Conservation (phyloP, 2,888 invertebrate genomes). For the Drosophila meridiana region DNA sequence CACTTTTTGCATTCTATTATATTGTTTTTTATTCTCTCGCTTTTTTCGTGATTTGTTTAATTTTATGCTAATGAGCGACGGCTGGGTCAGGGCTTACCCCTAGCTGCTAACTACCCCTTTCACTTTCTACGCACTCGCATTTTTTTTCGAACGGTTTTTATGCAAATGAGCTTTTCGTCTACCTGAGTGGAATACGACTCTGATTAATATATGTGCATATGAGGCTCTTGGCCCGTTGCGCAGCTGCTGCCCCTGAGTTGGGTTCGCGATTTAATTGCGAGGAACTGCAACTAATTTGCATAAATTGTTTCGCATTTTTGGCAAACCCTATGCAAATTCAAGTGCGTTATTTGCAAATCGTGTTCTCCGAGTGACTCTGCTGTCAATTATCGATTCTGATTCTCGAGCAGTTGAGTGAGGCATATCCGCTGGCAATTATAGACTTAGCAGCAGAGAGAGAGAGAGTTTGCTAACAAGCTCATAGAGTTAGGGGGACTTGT, state of each 20-base stretch:
- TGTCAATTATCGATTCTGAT: constrained; percentile 75
- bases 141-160: constrained; percentile 57
- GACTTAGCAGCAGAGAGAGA: constrained; percentile 46
- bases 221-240: constrained; percentile 29
- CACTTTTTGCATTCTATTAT: constrained; percentile 22
- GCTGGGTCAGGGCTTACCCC: constrained; percentile 51
- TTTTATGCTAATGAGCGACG: constrained; percentile 80
- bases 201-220: constrained; percentile 20
- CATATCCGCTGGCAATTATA: constrained; percentile 56
- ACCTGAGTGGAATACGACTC: constrained; percentile 57
- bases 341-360: constrained; percentile 84
- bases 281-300: constrained; percentile 65
- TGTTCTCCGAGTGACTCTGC: constrained; percentile 75
- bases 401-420: constrained; percentile 57
- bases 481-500: background rate
- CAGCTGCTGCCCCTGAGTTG: constrained; percentile 63
- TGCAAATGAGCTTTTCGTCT: constrained; percentile 75
- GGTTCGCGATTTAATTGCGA: constrained; percentile 66
- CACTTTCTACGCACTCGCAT: constrained; percentile 58
- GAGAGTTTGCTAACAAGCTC: constrained; percentile 43
- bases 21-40: background rate
- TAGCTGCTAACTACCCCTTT: constrained; percentile 63
- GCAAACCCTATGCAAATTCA: constrained; percentile 81
- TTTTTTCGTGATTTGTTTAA: constrained; percentile 38
- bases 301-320: constrained; percentile 59